Evolutionary conservation across 2,113 vertebrate species (phyloP), one percentile per base, ranked within the genome.

Genomic region (Triplophysa dalaica): DNA sequence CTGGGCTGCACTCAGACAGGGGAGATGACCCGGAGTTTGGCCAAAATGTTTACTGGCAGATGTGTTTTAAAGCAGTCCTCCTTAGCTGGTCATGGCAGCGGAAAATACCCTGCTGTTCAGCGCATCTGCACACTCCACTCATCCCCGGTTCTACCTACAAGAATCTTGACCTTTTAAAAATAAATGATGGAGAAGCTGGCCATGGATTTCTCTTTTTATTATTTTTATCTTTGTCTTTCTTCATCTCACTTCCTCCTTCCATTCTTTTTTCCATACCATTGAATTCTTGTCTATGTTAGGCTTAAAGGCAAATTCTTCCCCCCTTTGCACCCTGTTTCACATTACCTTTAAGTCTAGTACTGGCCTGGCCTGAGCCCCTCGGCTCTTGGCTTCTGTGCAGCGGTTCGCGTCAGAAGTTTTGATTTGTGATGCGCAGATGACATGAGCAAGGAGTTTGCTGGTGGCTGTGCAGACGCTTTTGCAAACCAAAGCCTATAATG

Each of bases 1-100:
- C 89, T 91, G 91, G 90, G 88, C 90, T 91, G 75, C 26, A 76
- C 84, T 82, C 85, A 93, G 92, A 94, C 93, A 95, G 95, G 92
- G 93, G 91, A 92, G 93, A 92, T 96, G 96, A 98, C 94, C 96
- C 94, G 93, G 93, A 94, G 91, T 93, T 94, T 91, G 95, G 94
- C 94, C 95, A 95, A 96, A 96, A 96, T 98, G 95, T 95, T 98
- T 98, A 95, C 94, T 94, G 94, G 94, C 95, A 96, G 95, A 96
- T 96, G 94, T 94, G 94, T 93, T 97, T 96, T 95, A 94, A 91
- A 93, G 96, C 94, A 95, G 94, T 94, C 92, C 95, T 94, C 93
- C 94, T 95, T 96, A 96, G 94, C 94, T 96, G 96, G 93, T 94
- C 95, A 96, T 94, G 95, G 96, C 95, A 97, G 95, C 90, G 93